Conservation (phyloP, 2,888 invertebrate genomes). For the Phasia obesa region DNA sequence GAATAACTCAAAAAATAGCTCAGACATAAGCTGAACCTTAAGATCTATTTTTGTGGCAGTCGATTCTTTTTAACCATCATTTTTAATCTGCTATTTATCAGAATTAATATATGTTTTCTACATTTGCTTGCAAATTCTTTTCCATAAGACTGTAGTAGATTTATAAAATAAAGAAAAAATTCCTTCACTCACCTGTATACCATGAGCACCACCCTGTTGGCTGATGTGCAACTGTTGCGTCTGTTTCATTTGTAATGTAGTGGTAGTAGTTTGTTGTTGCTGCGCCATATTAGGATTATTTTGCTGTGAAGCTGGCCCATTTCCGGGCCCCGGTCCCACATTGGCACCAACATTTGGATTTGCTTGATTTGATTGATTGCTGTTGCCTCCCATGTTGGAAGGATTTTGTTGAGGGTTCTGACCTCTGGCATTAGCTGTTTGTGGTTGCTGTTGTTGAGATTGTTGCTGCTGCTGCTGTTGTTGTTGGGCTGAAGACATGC, state of each 20-base stretch:
- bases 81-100: too few relatives aligned
- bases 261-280: conserved; percentile 81
- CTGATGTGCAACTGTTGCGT: conserved; percentile 93
- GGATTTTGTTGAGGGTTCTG: conserved; percentile 67
- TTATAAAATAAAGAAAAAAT: not conserved
- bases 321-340: conserved; percentile 73
- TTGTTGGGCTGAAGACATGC: conserved; percentile 74
- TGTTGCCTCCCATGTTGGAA: conserved; percentile 71
- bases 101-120: too few relatives aligned
- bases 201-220: conserved; percentile 90
- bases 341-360: conserved; percentile 76
- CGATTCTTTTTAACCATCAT: too few relatives aligned
- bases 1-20: too few relatives aligned
- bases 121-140: not conserved
- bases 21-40: too few relatives aligned
- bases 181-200: conserved; percentile 88
- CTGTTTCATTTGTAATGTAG: conserved; percentile 91
- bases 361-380: conserved; percentile 75
- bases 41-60: too few relatives aligned
- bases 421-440: conserved; percentile 71
- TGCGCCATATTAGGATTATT: conserved; percentile 73
- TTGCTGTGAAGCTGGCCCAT: conserved; percentile 72
- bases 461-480: conserved; percentile 66
- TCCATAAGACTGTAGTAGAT: not conserved
- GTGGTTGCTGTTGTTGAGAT: conserved; percentile 72